Base-by-base conservation (phyloP, 2,888 invertebrate genomes). In the Dasypolia templi region DNA sequence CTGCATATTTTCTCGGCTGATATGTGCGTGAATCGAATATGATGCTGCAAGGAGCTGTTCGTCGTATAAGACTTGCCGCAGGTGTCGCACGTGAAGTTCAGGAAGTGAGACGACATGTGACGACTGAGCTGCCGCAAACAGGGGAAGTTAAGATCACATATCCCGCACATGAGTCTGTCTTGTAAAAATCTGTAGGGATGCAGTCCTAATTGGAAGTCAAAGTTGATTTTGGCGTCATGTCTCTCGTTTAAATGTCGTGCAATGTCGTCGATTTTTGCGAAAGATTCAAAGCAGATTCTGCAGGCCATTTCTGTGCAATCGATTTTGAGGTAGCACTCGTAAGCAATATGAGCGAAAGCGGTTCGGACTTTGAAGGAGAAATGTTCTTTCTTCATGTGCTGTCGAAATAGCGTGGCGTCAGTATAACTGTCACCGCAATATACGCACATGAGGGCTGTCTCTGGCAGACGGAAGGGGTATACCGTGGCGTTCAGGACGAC, bases 41-140 rank as follows among this genome's bases (percentile, higher is more conserved):
- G 95, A 42, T 92, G 91, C 55, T 91, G 90, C 17, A 95, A 72
- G 0, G 94, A 89, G 0, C 93, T 93, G 19, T 90, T 92, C 0
- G 94, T 94, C 0, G 94, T 90, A 72, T 94, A 95, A 0, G 93
- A 93, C 71, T 94, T 95, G 0, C 95, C 95, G 61, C 95, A 96
- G 3, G 91, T 89, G 12, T 95, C 95, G 70, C 95, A 96, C 0
- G 94, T 95, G 79, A 89, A 94, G 55, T 93, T 93, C 1, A 91
- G 83, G 76, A 93, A 96, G 72, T 96, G 95, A 0, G 90, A 85
- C 59, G 93, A 92, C 1, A 94, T 93, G 79, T 96, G 95, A 5
- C 94, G 89, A 72, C 95, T 94, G 2, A 95, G 82, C 63, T 94
- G 93, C 12, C 94, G 87, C 32, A 95, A 75, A 32, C 93, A 92